Base-by-base conservation (phyloP, 1,140 invertebrate species). In the Orchestia grillus region DNA sequence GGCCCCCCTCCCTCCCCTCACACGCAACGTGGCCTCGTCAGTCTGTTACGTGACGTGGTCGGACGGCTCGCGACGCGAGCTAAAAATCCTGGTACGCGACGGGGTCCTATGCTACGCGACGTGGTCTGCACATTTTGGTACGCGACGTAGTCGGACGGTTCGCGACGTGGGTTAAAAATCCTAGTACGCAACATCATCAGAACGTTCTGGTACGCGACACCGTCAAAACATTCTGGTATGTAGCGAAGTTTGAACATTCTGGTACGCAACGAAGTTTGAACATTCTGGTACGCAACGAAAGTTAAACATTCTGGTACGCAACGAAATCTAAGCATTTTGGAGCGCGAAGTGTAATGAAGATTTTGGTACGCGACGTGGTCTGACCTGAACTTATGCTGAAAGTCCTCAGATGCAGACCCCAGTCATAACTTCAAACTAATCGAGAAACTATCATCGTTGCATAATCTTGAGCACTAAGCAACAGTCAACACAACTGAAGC, bases 11-110 rank as follows among this genome's bases (percentile, higher is more conserved):
- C n/a, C n/a, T n/a, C n/a, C 42, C 88, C 43, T 41, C n/a, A 36
- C 92, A 94, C 92, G 44, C 92, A 11, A n/a, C 92, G 44, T 94
- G 11, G 8, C 88, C n/a, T n/a, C n/a, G n/a, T n/a, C n/a, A n/a
- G n/a, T n/a, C n/a, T n/a, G n/a, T 88, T 36, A 88, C 87, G 87
- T 36, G 41, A 88, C 87, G 36, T 53, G 47, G 47, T 53, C 47
- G 6, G 47, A 53, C 47, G 19, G 47, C 47, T 19, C 19, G 47
- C 6, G 6, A 53, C 47, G 47, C 19, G 47, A 19, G 6, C 47
- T 53, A 19, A 8, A 53, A 6, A 53, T 6, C 47, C 47, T 53
- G 47, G 47, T 53, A 19, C 47, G n/a, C n/a, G n/a, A n/a, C n/a
- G n/a, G n/a, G n/a, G n/a, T n/a, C n/a, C n/a, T n/a, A n/a, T n/a